Evolutionary conservation across 2,797 vertebrate genomes (phyloP), one percentile per base, ranked within the genome.

Genomic region (Hirundo rustica): DNA sequence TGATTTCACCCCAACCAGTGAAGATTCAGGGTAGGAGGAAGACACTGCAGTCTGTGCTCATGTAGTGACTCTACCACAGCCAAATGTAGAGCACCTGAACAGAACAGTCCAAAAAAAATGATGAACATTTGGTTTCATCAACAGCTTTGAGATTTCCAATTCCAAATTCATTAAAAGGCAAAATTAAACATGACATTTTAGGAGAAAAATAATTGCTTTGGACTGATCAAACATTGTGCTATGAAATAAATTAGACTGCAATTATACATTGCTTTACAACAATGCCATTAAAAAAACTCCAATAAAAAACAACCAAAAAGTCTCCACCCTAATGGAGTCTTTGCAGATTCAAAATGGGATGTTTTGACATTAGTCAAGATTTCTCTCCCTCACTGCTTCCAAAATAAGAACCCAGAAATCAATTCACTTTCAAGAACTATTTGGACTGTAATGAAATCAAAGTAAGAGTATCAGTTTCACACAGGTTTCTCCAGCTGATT

Each of bases 101-200:
- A 94, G 34, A 83, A n/a, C 34, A 50, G 25, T 38, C 26, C 30
- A 73, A 70, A 86, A 86, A 83, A 78, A 81, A 40, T 8, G 2
- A 70, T 32, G 44, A 95, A 79, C 23, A 60, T 87, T 70, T 85
- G 47, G 25, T 76, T 94, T 85, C 74, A 85, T 68, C 64, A 77
- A 80, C 30, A 92, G 45, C 66, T 87, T 72, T 62, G 36, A 89
- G 53, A 85, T 54, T 89, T 92, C 51, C 25, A 85, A 65, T 34
- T 71, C 68, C n/a, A 30, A 76, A 85, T 68, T 83, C 26, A 83
- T 92, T 80, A 88, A 92, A 79, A 80, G 61, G 61, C 10, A 89
- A 93, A 92, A 87, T 77, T 64, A 88, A 94, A 67, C 25, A 61
- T 68, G 79, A 44, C 57, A 70, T 87, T 91, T 53, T 64, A 13